Conservation (phyloP, 2,888 invertebrate species). For the Rhingia campestris region DNA sequence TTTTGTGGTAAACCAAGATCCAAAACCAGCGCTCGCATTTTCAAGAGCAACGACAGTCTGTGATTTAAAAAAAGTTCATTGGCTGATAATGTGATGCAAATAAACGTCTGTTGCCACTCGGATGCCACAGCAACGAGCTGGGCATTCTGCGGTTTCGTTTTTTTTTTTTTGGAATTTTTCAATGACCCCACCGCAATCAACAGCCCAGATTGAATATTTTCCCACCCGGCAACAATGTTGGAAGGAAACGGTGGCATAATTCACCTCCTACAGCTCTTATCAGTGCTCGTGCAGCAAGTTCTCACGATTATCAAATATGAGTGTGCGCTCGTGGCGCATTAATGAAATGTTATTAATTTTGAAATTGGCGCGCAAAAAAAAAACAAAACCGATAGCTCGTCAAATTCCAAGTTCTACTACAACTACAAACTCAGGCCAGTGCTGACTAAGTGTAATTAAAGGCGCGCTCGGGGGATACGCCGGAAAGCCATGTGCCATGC, state of each 20-base stretch:
- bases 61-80: constrained; percentile 16
- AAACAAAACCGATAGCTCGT: constrained; percentile 2
- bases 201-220: constrained; percentile 32
- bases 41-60: constrained; percentile 5
- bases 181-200: constrained; percentile 10
- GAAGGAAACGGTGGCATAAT: constrained; percentile 10
- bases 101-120: constrained; percentile 40
- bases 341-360: constrained; percentile 31
- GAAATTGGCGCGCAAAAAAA: constrained; percentile 19
- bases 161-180: constrained; percentile 18
- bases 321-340: constrained; percentile 16
- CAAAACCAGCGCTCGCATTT: neutral
- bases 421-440: neutral
- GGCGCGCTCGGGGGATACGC: neutral
- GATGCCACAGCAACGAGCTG: neutral
- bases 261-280: constrained; percentile 37
- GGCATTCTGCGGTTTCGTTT: constrained; percentile 32
- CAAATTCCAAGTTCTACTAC: constrained; percentile 14
- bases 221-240: constrained; percentile 55
- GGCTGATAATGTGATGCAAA: constrained; percentile 10
- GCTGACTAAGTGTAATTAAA: constrained; percentile 41
- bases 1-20: constrained; percentile 19
- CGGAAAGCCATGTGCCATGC: constrained; percentile 8
- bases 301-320: constrained; percentile 58
- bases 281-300: constrained; percentile 36